phyloP scores from a whole-genome alignment of 1,140 invertebrate genomes.

The Pseudomyrmex gracilis region DNA sequence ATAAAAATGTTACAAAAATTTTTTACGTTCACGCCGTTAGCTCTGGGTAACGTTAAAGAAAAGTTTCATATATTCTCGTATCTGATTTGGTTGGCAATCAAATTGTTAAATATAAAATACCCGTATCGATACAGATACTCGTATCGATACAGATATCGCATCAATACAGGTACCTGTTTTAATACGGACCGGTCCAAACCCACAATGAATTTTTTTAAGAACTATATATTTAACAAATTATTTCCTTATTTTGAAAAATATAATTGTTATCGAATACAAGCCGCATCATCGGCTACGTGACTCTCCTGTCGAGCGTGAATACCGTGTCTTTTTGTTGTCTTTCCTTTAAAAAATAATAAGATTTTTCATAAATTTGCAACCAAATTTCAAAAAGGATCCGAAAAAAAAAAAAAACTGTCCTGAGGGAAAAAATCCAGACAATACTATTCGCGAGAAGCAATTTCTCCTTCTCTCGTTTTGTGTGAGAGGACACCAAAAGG shows the following conservation, averaged over 20 bases:
- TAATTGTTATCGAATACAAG: background rate
- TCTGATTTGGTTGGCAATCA: too few species aligned
- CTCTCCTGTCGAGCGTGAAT: background rate
- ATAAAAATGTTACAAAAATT: too few species aligned
- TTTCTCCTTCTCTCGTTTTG: constrained; percentile 48
- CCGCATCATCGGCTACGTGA: background rate
- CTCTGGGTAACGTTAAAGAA: too few species aligned
- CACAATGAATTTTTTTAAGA: too few species aligned
- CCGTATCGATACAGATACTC: too few species aligned
- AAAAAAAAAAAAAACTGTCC: constrained; percentile 21
- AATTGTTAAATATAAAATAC: too few species aligned
- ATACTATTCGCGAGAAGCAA: constrained; percentile 51
- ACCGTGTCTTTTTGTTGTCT: too few species aligned
- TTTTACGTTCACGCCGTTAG: too few species aligned
- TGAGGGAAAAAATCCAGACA: constrained; percentile 42
- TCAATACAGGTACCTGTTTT: too few species aligned
- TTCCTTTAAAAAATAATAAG: constrained; percentile 27
- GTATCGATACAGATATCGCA: too few species aligned
- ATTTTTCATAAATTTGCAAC: constrained; percentile 30
- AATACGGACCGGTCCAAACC: too few species aligned
- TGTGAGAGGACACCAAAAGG: constrained; percentile 16
- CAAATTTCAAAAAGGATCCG: background rate
- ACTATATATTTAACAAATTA: constrained; percentile 45
- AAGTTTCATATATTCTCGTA: too few species aligned
- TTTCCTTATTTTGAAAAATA: background rate